Evolutionary conservation across 2,113 vertebrate genomes (phyloP).

Genomic region (Elephas maximus): DNA sequence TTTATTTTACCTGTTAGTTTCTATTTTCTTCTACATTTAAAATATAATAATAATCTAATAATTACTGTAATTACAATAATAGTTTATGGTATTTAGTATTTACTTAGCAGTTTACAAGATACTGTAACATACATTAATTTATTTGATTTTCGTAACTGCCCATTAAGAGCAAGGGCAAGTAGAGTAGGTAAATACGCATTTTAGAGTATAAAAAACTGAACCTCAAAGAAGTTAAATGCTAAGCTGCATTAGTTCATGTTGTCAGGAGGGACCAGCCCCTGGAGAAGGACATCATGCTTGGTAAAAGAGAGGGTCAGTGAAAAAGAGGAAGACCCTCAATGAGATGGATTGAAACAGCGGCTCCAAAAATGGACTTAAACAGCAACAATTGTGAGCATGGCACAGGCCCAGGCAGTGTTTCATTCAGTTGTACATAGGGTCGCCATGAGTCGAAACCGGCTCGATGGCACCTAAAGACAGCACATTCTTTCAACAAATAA

Average conservation of each 20-base stretch:
- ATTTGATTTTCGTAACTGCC: constrained; percentile 4
- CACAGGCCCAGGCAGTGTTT: not conserved
- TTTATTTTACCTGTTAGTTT: constrained; percentile 33
- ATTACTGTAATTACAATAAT: not conserved
- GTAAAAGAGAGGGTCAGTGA: not conserved
- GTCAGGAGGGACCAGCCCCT: not conserved
- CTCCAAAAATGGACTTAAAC: not conserved
- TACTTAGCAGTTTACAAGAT: not conserved
- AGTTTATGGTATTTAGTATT: not conserved
- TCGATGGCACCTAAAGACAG: not conserved
- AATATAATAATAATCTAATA: constrained; percentile 5
- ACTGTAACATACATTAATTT: not conserved
- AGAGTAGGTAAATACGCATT: not conserved
- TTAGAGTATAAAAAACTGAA: not conserved
- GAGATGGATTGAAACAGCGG: not conserved
- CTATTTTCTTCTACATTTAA: constrained; percentile 52
- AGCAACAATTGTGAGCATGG: not conserved
- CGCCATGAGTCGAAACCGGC: not conserved
- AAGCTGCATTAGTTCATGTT: not conserved
- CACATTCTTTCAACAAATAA: not conserved
- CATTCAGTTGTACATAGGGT: not conserved
- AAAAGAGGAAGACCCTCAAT: not conserved
- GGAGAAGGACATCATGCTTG: not conserved
- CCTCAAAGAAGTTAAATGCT: not conserved
- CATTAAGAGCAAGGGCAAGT: not conserved